These are phyloP conservation scores for Yponomeuta malinellus DNA, from an alignment of 2,888 invertebrate species.

Conservation along the genomic window DNA sequence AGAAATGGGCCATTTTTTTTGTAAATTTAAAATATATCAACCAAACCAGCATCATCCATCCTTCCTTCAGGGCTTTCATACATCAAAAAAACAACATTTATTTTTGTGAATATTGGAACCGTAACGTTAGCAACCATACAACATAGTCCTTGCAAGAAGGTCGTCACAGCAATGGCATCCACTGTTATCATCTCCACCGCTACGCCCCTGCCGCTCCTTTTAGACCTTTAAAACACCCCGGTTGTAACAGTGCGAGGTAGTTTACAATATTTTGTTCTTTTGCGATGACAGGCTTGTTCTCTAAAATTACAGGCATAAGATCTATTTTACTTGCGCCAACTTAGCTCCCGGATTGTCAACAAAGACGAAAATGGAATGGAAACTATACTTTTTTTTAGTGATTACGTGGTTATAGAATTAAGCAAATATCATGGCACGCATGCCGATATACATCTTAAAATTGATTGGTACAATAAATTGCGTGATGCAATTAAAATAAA, in stretches of 20 bases:
- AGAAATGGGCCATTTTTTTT: no score
- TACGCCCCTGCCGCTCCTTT: conserved; percentile 71
- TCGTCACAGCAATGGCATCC: conserved; percentile 37
- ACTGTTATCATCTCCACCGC: conserved; percentile 41
- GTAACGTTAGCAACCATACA: conserved; percentile 7
- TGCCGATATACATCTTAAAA: no score
- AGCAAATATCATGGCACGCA: no score
- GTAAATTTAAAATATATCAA: no score
- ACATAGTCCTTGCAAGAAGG: conserved; percentile 11
- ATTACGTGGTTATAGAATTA: no score
- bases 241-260: conserved; percentile 62
- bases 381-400: no score
- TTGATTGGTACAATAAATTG: no score
- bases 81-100: neutral
- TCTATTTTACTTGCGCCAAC: neutral
- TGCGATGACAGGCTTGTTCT: conserved; percentile 9
- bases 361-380: no score
- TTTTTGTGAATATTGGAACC: conserved; percentile 23
- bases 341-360: no score
- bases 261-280: conserved; percentile 27
- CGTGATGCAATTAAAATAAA: no score
- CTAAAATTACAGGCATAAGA: neutral
- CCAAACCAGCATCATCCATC: no score
- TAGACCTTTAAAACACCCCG: conserved; percentile 68
- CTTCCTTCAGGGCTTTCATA: no score